Conservation (phyloP, 35 echinoderm and acorn worm genomes). For the Heliocidaris tuberculata region DNA sequence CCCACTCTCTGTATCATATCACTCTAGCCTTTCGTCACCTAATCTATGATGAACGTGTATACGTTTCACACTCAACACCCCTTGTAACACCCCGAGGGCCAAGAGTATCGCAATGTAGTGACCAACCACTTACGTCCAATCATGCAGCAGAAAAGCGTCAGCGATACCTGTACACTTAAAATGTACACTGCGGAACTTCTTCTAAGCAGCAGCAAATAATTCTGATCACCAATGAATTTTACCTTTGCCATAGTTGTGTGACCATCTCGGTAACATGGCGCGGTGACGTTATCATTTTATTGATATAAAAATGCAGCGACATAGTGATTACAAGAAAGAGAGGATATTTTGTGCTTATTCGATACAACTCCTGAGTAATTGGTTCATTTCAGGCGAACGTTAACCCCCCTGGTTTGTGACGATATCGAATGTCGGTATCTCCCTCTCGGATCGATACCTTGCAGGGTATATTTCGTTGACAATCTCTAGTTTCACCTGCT, state of each 20-base stretch:
- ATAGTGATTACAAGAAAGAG: neutral
- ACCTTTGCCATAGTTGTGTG: no score
- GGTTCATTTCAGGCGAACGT: slow-evolving; percentile 22
- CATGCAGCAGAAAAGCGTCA: neutral
- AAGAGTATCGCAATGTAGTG: neutral
- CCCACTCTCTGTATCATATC: neutral
- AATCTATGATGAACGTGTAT: neutral
- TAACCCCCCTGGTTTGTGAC: slow-evolving; percentile 1
- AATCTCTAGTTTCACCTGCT: slow-evolving; percentile 51
- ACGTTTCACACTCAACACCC: neutral
- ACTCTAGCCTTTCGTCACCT: neutral
- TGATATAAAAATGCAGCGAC: neutral
- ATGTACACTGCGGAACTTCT: neutral
- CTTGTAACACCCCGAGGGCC: neutral
- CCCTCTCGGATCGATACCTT: neutral
- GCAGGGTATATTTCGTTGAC: slow-evolving; percentile 37
- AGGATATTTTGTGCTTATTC: neutral
- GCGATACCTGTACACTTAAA: neutral
- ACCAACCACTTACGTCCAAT: neutral
- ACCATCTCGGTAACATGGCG: neutral
- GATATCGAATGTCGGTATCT: slow-evolving; percentile 28
- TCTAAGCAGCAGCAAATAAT: neutral
- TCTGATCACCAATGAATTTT: no score
- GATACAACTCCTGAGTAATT: slow-evolving; percentile 4
- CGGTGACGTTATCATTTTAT: neutral